These are phyloP conservation scores for Toxostoma redivivum DNA, from an alignment of 2,113 vertebrate species.

Conservation along the genomic window DNA sequence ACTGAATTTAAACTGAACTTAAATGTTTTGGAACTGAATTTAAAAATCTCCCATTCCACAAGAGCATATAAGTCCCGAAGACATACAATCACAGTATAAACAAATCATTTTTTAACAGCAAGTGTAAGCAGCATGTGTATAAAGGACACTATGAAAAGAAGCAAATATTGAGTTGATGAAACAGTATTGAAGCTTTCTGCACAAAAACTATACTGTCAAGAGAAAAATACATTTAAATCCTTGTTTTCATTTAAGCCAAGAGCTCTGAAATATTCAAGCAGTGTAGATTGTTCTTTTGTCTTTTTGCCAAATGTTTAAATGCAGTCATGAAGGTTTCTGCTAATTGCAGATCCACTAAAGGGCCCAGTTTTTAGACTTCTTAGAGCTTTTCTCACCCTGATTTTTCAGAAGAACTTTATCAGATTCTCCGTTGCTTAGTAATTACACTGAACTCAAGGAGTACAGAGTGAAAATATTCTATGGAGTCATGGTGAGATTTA, in stretches of 20 bases:
- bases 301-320: background rate
- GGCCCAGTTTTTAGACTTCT: background rate
- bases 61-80: background rate
- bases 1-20: background rate
- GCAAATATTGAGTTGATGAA: background rate
- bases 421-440: background rate
- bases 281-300: background rate
- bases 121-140: background rate
- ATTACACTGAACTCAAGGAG: background rate
- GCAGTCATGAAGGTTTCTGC: background rate
- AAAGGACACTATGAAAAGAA: background rate
- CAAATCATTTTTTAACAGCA: background rate
- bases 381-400: background rate
- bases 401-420: background rate
- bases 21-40: background rate
- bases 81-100: background rate
- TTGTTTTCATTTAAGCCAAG: background rate
- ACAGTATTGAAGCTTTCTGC: background rate
- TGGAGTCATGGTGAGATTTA: background rate
- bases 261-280: background rate
- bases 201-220: background rate
- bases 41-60: background rate
- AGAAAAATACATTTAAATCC: background rate
- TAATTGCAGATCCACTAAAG: background rate
- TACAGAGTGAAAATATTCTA: background rate